A percentile compares a stretch with the other conserved stretches of the same genome.
These are phyloP conservation scores for Cephonodes hylas DNA, from an alignment of 2,888 invertebrate genomes.

Conservation along the genomic window DNA sequence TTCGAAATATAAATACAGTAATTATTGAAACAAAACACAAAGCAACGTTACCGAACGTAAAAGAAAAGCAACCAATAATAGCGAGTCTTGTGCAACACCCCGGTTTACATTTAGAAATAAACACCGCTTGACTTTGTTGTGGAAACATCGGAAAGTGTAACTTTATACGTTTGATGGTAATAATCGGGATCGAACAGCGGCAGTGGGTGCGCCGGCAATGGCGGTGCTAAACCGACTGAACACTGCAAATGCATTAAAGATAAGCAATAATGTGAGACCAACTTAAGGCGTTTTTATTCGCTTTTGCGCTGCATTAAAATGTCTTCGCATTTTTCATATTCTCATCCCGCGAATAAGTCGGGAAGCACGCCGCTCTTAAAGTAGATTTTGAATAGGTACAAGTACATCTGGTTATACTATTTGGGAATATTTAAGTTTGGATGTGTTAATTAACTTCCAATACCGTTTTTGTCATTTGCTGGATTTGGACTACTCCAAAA, in stretches of 20 bases:
- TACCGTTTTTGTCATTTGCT: too few relatives aligned
- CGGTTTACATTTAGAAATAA: conserved; percentile 41
- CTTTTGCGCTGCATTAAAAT: background rate
- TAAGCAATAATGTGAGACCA: conserved; percentile 11
- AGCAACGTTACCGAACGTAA: background rate
- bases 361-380: background rate
- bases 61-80: background rate
- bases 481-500: too few relatives aligned
- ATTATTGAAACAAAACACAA: background rate
- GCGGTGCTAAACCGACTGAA: conserved; percentile 40
- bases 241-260: conserved; percentile 30
- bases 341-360: background rate
- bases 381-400: background rate
- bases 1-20: too few relatives aligned
- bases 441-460: background rate
- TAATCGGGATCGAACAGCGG: conserved; percentile 39
- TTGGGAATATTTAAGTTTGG: background rate
- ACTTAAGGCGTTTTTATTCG: background rate
- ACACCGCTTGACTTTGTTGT: conserved; percentile 49
- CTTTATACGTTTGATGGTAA: conserved; percentile 45
- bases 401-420: background rate
- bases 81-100: background rate
- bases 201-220: conserved; percentile 31
- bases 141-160: conserved; percentile 32
- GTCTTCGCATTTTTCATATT: background rate